These are phyloP conservation scores for Chelonoidis abingdonii DNA, from an alignment of 2,113 vertebrate species.

Conservation along the genomic window DNA sequence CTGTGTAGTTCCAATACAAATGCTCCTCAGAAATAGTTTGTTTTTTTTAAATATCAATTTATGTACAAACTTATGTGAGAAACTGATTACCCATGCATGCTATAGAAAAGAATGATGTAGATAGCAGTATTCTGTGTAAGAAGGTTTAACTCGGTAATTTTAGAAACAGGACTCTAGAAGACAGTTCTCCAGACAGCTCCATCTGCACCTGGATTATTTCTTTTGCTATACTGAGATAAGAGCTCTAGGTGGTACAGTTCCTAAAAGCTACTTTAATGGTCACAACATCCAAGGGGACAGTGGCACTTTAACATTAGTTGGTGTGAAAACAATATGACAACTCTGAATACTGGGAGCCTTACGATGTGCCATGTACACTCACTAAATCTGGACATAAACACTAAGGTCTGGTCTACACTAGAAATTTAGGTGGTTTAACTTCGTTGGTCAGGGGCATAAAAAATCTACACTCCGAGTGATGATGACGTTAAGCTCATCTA, in stretches of 20 bases:
- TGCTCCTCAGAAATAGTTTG: not conserved
- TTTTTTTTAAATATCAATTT: not conserved
- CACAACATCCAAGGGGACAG: not conserved
- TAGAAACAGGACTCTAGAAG: not conserved
- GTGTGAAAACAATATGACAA: constrained; percentile 32
- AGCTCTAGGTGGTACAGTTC: constrained; percentile 16
- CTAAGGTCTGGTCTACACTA: not conserved
- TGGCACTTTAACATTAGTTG: not conserved
- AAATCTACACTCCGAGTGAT: not conserved
- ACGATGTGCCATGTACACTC: constrained; percentile 38
- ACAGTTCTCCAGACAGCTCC: not conserved
- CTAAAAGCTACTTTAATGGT: constrained; percentile 49
- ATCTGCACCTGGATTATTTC: constrained; percentile 30
- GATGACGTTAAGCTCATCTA: not conserved
- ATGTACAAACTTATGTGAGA: not conserved
- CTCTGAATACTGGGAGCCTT: constrained; percentile 40
- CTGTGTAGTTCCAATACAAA: not conserved
- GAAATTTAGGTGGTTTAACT: not conserved
- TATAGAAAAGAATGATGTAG: not conserved
- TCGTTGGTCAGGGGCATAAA: accelerated
- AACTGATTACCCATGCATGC: not conserved
- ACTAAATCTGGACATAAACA: constrained; percentile 29
- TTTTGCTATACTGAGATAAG: constrained; percentile 44
- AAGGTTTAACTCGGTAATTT: not conserved
- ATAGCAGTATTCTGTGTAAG: not conserved